Evolutionary conservation across 1,140 invertebrate species (phyloP).

Genomic region (Metopolophium dirhodum): DNA sequence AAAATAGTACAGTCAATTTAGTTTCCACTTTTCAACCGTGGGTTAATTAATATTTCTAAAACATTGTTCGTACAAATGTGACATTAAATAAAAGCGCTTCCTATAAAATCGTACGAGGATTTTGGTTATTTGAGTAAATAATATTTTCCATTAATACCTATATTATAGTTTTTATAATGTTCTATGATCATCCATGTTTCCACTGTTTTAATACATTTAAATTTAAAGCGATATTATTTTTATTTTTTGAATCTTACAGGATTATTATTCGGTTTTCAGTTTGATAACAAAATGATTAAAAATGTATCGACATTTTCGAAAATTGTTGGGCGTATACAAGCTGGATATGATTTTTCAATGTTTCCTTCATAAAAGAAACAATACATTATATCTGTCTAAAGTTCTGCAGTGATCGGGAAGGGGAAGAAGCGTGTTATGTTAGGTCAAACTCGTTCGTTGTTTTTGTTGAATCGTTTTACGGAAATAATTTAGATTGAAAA

Average conservation of each 20-base stretch:
- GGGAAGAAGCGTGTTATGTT: background rate
- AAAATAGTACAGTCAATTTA: background rate
- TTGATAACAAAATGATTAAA: background rate
- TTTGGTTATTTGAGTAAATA: background rate
- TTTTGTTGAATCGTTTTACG: constrained; percentile 6
- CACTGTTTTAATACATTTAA: too few relatives aligned
- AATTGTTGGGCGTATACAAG: background rate
- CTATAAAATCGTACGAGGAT: background rate
- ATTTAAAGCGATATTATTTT: too few relatives aligned
- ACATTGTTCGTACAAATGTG: background rate
- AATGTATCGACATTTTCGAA: background rate
- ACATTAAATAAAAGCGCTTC: background rate
- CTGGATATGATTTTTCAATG: background rate
- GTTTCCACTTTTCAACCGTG: background rate
- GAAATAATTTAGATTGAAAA: constrained; percentile 19
- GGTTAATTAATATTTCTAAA: background rate
- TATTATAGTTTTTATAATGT: background rate
- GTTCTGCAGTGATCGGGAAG: background rate
- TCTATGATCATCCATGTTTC: too few relatives aligned
- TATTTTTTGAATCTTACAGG: too few relatives aligned
- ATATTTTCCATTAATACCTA: too few relatives aligned
- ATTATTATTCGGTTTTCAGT: background rate
- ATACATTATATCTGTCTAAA: background rate
- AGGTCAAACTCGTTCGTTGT: background rate
- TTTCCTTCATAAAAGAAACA: background rate